Conservation (phyloP, 2,888 invertebrate species). For the Epirrhoe tristata region DNA sequence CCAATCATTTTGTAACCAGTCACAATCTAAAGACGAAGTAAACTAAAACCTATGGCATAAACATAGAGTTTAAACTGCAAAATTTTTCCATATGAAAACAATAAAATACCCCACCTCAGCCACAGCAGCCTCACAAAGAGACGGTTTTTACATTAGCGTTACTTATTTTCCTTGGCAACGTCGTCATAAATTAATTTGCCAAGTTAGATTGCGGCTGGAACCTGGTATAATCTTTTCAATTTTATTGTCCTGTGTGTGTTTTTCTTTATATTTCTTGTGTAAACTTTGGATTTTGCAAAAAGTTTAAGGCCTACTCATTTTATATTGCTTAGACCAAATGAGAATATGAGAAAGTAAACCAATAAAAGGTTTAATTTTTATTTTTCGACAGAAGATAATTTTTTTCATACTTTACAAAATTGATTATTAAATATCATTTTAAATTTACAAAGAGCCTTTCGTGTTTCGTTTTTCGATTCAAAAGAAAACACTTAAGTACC, state of each 20-base stretch:
- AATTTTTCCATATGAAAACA: conserved; percentile 15
- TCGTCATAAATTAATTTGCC: conserved; percentile 76
- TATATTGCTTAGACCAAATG: background rate
- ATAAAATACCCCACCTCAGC: conserved; percentile 21
- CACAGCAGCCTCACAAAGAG: conserved; percentile 30
- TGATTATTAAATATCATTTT: too few species aligned
- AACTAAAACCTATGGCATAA: background rate
- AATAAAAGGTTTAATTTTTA: too few species aligned
- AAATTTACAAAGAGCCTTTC: too few species aligned
- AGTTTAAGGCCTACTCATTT: background rate
- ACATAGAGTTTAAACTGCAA: conserved; percentile 21
- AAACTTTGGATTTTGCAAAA: conserved; percentile 27
- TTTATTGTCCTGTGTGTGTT: conserved; percentile 62
- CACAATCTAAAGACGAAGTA: background rate
- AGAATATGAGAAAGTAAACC: background rate
- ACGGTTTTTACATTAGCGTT: conserved; percentile 33
- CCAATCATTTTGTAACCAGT: too few species aligned
- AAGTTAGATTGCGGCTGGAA: conserved; percentile 73
- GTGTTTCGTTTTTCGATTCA: too few species aligned
- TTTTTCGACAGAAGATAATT: too few species aligned
- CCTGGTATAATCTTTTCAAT: conserved; percentile 62
- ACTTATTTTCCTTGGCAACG: conserved; percentile 45
- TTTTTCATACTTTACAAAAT: too few species aligned
- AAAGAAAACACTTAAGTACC: background rate
- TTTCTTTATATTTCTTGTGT: conserved; percentile 38